Evolutionary conservation across 2,113 vertebrate species (phyloP).

Genomic region (Crypturellus undulatus): DNA sequence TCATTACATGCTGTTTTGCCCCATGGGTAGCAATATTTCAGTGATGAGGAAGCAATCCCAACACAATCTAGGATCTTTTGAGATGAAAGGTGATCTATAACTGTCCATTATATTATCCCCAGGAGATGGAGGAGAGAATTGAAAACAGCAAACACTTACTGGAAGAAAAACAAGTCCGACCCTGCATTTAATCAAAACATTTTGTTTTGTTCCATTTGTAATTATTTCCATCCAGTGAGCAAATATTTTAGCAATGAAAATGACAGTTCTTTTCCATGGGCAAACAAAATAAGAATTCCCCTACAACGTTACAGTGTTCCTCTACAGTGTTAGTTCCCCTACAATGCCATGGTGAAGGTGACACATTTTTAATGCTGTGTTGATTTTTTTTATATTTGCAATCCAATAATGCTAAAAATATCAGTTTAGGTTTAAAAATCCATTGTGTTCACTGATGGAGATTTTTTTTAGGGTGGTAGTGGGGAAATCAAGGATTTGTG

Average conservation of each 20-base stretch:
- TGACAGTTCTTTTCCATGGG: not conserved
- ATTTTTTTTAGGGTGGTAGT: not conserved
- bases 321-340: not conserved
- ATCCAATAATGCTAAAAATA: slow-evolving; percentile 19
- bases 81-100: slow-evolving; percentile 1
- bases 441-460: slow-evolving; percentile 2
- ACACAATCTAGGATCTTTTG: not conserved
- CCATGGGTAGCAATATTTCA: not conserved
- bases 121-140: not conserved
- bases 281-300: slow-evolving; percentile 6
- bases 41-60: not conserved
- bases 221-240: slow-evolving; percentile 56
- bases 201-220: slow-evolving; percentile 52
- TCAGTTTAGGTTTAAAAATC: not conserved
- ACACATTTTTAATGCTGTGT: not conserved
- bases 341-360: not conserved
- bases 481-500: not conserved
- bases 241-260: slow-evolving; percentile 46
- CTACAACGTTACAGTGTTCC: too few species aligned
- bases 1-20: not conserved
- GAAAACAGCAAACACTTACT: slow-evolving; percentile 45
- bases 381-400: slow-evolving; percentile 29
- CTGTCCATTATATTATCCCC: not conserved
- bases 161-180: slow-evolving; percentile 50
- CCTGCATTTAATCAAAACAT: slow-evolving; percentile 57